These are phyloP conservation scores for Nowickia ferox DNA, from an alignment of 2,888 invertebrate species.

Conservation along the genomic window DNA sequence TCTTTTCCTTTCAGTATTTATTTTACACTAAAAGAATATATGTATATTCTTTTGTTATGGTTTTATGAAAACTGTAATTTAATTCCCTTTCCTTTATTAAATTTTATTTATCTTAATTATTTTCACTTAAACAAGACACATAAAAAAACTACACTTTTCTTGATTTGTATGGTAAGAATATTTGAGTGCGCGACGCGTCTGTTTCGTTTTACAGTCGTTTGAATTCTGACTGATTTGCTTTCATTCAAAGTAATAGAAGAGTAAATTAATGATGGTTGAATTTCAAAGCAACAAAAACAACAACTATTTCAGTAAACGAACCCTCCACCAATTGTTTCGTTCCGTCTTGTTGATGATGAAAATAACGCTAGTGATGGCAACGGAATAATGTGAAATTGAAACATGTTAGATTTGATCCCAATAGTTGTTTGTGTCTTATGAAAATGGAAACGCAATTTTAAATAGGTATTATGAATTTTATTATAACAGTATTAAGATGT, in stretches of 20 bases:
- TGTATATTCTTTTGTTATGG: not conserved
- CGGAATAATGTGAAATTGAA: slow-evolving; percentile 5
- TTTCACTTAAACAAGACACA: slow-evolving; percentile 9
- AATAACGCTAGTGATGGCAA: slow-evolving; percentile 22
- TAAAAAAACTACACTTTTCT: slow-evolving; percentile 16
- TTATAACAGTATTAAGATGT: not conserved
- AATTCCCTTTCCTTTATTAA: not conserved
- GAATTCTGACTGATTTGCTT: slow-evolving; percentile 61
- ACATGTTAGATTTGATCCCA: slow-evolving; percentile 26
- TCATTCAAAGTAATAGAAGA: slow-evolving; percentile 43
- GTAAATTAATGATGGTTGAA: slow-evolving; percentile 51
- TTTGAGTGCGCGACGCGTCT: slow-evolving; percentile 60
- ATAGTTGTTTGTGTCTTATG: not conserved
- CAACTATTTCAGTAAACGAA: slow-evolving; percentile 25
- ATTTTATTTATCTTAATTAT: slow-evolving; percentile 17
- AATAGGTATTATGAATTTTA: slow-evolving; percentile 9
- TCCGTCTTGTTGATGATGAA: slow-evolving; percentile 20
- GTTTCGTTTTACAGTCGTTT: slow-evolving; percentile 65
- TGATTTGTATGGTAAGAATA: slow-evolving; percentile 17
- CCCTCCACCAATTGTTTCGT: slow-evolving; percentile 15
- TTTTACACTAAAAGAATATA: not conserved
- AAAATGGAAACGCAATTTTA: not conserved
- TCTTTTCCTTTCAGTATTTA: not conserved
- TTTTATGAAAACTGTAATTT: not conserved
- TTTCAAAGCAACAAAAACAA: slow-evolving; percentile 25